Base-by-base conservation (phyloP, 2,113 vertebrate species). In the Sinocyclocheilus rhinocerous region DNA sequence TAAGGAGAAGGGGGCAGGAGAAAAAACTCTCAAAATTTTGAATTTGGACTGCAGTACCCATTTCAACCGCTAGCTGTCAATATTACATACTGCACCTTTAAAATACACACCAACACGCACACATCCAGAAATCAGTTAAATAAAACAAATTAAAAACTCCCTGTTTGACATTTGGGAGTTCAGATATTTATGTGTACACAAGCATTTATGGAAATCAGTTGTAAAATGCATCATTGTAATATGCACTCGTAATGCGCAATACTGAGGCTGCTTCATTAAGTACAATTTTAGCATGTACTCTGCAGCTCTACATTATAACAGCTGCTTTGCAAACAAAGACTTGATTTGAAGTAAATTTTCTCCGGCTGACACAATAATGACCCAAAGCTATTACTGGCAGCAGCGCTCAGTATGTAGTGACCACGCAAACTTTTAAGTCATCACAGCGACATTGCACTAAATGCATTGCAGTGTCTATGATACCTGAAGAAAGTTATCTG, bases 191-290 rank as follows among this genome's bases (percentile, higher is more conserved):
- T 63, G 15, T 42, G 13, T 81, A 79, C 77, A 81, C 42, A 2
- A 65, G 57, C 59, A 65, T 65, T 42, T 80, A 80, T 81, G 59
- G 78, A 81, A 81, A 81, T 45, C 22, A 42, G 6, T 45, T 42
- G 78, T 26, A 81, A 42, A 45, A 65, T 65, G 12, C 22, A 63
- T 63, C 24, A 15, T 55, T 78, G 76, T 79, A 39, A 79, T 61
- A 79, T 61, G 77, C 16, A 22, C 69, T 72, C 18, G 20, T 39
- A 61, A 80, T 42, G 59, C 12, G 20, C 79, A 45, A 11, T 26
- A 81, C 15, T 7, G n/a, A 81, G 36, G 57, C 36, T 26, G 59
- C 36, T 48, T 81, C n/a, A 81, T 81, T 48, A 59, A 61, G 22
- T n/a, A 36, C 55, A 79, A 15, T 77, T 57, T 77, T 24, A 77